Conservation (phyloP, 2,113 vertebrate species). For the Electrona antarctica region DNA sequence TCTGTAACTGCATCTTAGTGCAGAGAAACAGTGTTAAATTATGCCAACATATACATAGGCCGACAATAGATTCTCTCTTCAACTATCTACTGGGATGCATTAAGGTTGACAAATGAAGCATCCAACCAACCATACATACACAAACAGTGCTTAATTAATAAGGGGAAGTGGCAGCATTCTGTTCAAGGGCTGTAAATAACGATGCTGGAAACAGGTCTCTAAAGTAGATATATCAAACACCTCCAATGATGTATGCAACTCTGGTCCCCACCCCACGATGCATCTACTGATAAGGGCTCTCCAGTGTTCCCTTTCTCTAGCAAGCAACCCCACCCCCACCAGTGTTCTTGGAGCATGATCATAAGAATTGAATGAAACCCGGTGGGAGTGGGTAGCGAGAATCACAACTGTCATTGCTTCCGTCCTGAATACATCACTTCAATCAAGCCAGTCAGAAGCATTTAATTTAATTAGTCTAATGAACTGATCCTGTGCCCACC, state of each 20-base stretch:
- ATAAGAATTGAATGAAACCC: neutral
- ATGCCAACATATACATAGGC: neutral
- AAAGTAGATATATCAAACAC: constrained; percentile 22
- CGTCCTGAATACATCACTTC: constrained; percentile 44
- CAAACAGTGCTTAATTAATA: constrained; percentile 29
- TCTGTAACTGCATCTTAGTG: too few relatives aligned
- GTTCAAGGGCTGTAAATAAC: constrained; percentile 34
- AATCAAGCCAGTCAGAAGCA: constrained; percentile 57
- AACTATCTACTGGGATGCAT: neutral
- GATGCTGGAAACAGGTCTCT: neutral
- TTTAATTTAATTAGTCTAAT: constrained; percentile 67
- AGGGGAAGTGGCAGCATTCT: neutral
- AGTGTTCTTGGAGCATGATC: constrained; percentile 3
- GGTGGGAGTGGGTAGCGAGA: constrained; percentile 2
- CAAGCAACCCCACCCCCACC: neutral
- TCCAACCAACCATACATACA: constrained; percentile 14
- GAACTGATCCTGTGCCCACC: constrained; percentile 49
- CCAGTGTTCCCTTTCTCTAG: neutral
- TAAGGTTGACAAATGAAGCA: neutral
- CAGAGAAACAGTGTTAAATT: too few relatives aligned
- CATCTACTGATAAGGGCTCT: neutral
- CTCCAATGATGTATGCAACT: neutral
- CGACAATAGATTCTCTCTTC: neutral
- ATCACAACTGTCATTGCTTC: constrained; percentile 32
- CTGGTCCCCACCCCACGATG: too few relatives aligned